Conservation (phyloP, 2,797 vertebrate species). For the Manis pentadactyla region DNA sequence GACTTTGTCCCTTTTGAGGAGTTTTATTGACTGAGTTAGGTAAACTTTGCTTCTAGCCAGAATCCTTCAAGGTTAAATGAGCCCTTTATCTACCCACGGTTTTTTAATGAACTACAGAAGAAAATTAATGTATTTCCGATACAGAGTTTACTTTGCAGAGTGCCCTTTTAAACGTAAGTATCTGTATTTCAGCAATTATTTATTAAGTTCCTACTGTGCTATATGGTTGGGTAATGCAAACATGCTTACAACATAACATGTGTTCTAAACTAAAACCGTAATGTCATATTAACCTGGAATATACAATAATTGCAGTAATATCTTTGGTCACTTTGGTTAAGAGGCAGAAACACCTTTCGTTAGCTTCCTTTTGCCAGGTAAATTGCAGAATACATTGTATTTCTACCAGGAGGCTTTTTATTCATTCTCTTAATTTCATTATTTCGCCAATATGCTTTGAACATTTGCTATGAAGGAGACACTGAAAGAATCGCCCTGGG, state of each 20-base stretch:
- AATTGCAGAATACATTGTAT: background rate
- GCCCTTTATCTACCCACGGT: background rate
- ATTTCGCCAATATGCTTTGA: background rate
- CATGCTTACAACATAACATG: background rate
- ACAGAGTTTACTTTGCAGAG: background rate
- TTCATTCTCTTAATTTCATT: background rate
- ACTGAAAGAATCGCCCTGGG: background rate
- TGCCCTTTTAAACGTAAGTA: background rate
- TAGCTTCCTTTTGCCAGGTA: background rate
- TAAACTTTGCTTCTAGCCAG: background rate
- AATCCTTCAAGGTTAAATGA: conserved; percentile 26
- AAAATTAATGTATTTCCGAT: background rate
- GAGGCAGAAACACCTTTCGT: background rate
- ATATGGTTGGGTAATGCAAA: background rate
- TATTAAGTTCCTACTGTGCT: background rate
- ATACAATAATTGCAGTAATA: background rate
- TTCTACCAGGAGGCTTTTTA: background rate
- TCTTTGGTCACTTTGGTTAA: background rate
- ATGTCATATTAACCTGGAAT: background rate
- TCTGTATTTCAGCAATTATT: background rate
- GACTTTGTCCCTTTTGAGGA: background rate
- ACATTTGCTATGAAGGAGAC: background rate
- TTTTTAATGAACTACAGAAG: conserved; percentile 46
- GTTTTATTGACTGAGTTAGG: background rate
- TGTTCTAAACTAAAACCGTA: background rate